Percentiles rank a stretch among this genome's conserved stretches.
These are phyloP conservation scores for Drosophila nigromelanica DNA, from an alignment of 1,140 invertebrate genomes.

Conservation along the genomic window DNA sequence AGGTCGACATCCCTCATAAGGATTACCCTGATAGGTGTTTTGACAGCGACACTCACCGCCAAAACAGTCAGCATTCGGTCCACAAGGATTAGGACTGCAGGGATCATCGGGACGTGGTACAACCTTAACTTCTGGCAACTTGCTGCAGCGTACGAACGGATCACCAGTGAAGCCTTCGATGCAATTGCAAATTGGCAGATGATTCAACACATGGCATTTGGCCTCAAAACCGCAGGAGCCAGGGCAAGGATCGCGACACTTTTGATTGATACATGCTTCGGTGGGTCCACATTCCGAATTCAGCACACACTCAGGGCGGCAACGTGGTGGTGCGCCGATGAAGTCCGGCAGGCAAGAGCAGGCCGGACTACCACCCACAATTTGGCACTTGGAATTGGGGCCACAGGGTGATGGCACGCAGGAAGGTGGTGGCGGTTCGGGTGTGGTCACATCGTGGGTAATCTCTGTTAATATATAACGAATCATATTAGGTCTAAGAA, in stretches of 20 bases:
- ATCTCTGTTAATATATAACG: constrained; percentile 27
- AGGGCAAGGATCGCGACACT: constrained; percentile 90
- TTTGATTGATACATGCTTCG: constrained; percentile 88
- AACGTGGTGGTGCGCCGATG: constrained; percentile 90
- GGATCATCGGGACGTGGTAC: constrained; percentile 85
- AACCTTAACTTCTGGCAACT: constrained; percentile 70
- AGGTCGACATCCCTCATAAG: constrained; percentile 91
- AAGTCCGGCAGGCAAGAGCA: constrained; percentile 91
- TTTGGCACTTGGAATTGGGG: constrained; percentile 91
- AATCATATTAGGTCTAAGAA: not conserved
- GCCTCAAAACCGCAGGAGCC: constrained; percentile 90
- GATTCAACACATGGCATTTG: constrained; percentile 88
- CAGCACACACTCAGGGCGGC: constrained; percentile 90
- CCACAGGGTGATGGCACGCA: constrained; percentile 92
- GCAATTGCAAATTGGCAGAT: constrained; percentile 89
- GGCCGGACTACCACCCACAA: constrained; percentile 88
- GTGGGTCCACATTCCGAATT: constrained; percentile 90
- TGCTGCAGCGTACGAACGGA: constrained; percentile 88
- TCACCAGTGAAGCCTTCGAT: constrained; percentile 88
- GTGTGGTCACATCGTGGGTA: constrained; percentile 68
- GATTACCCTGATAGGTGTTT: constrained; percentile 92
- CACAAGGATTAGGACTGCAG: constrained; percentile 92
- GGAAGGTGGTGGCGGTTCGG: constrained; percentile 86
- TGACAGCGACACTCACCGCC: constrained; percentile 90
- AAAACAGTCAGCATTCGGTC: constrained; percentile 92